Conservation (phyloP, 2,113 vertebrate genomes). For the Pteropus alecto region DNA sequence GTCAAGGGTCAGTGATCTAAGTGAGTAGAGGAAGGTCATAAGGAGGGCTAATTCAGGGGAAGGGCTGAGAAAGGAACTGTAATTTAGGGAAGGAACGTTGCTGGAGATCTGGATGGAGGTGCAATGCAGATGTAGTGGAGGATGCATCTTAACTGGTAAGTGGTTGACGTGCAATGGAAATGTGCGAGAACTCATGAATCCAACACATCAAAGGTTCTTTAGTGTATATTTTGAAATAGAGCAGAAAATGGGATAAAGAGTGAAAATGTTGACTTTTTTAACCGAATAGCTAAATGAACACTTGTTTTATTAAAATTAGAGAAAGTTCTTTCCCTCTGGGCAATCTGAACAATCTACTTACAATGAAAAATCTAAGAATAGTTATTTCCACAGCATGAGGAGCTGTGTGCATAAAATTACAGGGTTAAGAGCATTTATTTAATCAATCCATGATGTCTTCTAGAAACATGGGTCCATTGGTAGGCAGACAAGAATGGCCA, state of each 20-base stretch:
- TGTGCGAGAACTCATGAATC: not conserved
- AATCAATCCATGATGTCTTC: slow-evolving; percentile 52
- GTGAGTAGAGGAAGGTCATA: not conserved
- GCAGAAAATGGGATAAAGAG: slow-evolving; percentile 32
- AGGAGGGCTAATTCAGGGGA: not conserved
- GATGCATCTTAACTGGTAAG: not conserved
- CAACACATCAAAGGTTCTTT: not conserved
- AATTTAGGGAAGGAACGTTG: accelerated
- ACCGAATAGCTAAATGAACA: slow-evolving; percentile 58
- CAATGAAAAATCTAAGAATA: slow-evolving; percentile 65
- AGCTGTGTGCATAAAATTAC: slow-evolving; percentile 60
- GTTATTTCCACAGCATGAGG: slow-evolving; percentile 68
- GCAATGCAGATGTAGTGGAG: accelerated
- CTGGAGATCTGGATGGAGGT: not conserved
- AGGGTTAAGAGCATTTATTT: slow-evolving; percentile 63
- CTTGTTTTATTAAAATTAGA: slow-evolving; percentile 70
- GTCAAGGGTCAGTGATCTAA: not conserved
- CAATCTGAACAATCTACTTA: slow-evolving; percentile 55
- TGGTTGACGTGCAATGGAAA: not conserved
- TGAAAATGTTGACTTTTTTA: slow-evolving; percentile 27
- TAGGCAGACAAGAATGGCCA: not conserved
- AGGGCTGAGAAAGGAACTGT: accelerated
- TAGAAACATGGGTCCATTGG: not conserved
- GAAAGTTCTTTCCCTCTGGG: slow-evolving; percentile 62
- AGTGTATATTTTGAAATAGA: not conserved